phyloP scores from a whole-genome alignment of 2,797 vertebrate genomes.

The Poeciliopsis turneri region DNA sequence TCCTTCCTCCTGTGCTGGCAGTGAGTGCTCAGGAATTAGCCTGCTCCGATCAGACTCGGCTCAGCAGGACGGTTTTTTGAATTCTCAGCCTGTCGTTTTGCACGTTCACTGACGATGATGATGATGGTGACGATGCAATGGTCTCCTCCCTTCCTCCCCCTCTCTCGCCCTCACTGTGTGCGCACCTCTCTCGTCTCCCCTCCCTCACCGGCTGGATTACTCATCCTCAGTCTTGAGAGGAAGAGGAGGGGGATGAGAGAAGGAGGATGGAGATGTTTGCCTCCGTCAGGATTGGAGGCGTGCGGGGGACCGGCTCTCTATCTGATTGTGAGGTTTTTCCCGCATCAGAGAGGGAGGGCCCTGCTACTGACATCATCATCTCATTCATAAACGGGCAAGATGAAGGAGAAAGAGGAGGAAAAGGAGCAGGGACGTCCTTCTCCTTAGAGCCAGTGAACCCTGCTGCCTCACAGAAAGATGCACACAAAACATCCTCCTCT shows the following conservation, averaged over 20 bases:
- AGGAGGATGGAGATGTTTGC: constrained; percentile 14
- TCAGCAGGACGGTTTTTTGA: constrained; percentile 12
- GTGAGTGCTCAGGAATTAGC: constrained; percentile 39
- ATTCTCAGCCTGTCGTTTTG: constrained; percentile 23
- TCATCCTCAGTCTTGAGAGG: constrained; percentile 64
- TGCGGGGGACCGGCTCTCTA: constrained; percentile 12
- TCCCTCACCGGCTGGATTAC: constrained; percentile 65
- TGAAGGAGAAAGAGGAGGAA: constrained; percentile 3
- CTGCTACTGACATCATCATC: constrained; percentile 57
- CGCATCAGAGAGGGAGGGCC: constrained; percentile 61
- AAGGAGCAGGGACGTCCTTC: constrained; percentile 14
- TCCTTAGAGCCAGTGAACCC: constrained; percentile 8
- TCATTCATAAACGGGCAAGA: constrained; percentile 67
- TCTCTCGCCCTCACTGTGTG: constrained; percentile 6
- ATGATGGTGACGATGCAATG: constrained; percentile 44
- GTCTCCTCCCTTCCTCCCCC: constrained; percentile 36
- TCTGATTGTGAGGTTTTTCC: constrained; percentile 73
- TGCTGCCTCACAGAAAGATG: not conserved
- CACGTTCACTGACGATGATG: constrained; percentile 40
- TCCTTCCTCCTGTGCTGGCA: not conserved
- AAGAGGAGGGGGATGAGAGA: not conserved
- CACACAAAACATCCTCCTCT: not conserved
- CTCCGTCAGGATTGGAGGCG: constrained; percentile 14
- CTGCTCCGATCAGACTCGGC: not conserved
- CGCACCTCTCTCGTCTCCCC: constrained; percentile 24